A percentile compares a stretch with the other conserved stretches of the same genome.
Evolutionary conservation across 2,113 vertebrate species (phyloP).

Genomic region (Gyps fulvus): DNA sequence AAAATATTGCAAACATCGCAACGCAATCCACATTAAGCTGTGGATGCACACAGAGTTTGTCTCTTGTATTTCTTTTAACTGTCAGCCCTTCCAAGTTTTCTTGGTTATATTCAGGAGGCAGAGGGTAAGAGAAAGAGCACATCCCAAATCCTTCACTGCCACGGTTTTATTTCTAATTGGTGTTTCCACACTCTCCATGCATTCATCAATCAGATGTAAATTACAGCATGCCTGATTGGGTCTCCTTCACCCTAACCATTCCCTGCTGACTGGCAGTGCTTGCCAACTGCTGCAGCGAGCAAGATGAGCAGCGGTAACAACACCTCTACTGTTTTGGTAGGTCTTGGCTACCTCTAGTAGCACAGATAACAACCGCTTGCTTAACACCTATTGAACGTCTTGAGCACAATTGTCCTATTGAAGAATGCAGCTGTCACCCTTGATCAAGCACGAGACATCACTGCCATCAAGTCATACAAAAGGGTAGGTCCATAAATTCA

Average conservation of each 20-base stretch:
- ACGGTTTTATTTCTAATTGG: slow-evolving; percentile 1
- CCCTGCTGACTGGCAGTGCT: slow-evolving; percentile 57
- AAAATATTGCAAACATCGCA: not conserved
- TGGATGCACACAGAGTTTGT: not conserved
- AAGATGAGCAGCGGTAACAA: slow-evolving; percentile 32
- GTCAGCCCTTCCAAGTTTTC: not conserved
- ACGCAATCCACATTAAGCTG: not conserved
- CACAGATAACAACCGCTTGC: slow-evolving; percentile 43
- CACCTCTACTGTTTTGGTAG: not conserved
- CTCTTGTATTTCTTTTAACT: not conserved
- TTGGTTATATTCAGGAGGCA: not conserved
- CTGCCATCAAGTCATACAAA: not conserved
- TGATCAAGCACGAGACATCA: not conserved
- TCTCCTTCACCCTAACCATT: slow-evolving; percentile 40
- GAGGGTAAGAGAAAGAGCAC: not conserved
- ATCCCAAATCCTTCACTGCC: not conserved
- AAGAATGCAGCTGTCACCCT: slow-evolving; percentile 3
- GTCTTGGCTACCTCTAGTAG: slow-evolving; percentile 20
- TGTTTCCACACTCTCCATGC: slow-evolving; percentile 1
- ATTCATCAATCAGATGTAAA: slow-evolving; percentile 65
- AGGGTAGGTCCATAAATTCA: not conserved
- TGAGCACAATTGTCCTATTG: not conserved
- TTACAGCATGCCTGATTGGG: slow-evolving; percentile 35
- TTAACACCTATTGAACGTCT: slow-evolving; percentile 12
- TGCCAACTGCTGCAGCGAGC: slow-evolving; percentile 67